These are phyloP conservation scores for Pentalonia nigronervosa DNA, from an alignment of 1,140 invertebrate genomes.

Conservation along the genomic window DNA sequence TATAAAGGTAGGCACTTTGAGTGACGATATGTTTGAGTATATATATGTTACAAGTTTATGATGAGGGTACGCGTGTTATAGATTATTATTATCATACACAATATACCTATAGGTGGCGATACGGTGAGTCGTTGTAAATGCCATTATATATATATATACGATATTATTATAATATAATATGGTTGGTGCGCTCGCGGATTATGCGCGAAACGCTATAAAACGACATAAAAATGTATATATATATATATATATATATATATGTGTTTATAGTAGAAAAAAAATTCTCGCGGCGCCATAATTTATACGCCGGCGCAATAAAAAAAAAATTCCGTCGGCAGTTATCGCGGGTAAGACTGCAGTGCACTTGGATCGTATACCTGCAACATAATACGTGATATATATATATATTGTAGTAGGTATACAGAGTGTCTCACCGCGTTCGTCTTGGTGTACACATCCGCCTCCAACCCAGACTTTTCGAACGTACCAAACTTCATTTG, in stretches of 20 bases:
- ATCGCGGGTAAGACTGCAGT: not conserved
- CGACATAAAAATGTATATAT: not conserved
- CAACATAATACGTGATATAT: not conserved
- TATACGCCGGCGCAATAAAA: not conserved
- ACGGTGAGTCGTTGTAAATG: not conserved
- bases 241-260: not conserved
- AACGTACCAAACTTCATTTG: not conserved
- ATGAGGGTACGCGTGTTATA: not conserved
- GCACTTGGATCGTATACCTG: not conserved
- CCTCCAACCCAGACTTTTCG: not conserved
- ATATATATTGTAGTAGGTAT: not conserved
- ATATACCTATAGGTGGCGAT: not conserved
- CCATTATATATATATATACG: not conserved
- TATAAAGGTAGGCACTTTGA: not conserved
- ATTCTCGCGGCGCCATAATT: conserved; percentile 12
- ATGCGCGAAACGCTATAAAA: conserved; percentile 6
- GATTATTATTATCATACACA: not conserved
- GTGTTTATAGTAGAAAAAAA: not conserved
- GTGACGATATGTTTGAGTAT: conserved; percentile 2
- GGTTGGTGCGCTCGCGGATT: not conserved
- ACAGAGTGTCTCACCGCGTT: not conserved
- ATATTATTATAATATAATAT: not conserved
- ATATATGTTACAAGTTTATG: too few species aligned
- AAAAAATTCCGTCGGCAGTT: not conserved
- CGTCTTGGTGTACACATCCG: not conserved